Conservation (phyloP, 2,797 vertebrate genomes). For the Pampus argenteus region DNA sequence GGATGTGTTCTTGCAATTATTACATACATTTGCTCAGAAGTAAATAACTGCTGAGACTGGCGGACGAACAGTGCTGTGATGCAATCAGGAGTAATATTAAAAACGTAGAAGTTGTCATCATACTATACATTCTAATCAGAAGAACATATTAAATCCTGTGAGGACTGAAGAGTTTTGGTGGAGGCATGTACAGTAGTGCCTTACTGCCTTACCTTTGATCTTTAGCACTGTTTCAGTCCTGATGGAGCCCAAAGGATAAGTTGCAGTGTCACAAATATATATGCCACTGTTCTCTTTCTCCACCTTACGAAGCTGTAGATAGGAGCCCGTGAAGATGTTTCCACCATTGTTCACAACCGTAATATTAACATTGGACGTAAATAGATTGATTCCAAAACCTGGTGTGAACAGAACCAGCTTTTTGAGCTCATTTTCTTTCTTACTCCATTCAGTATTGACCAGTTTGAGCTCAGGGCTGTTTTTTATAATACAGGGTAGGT, state of each 20-base stretch:
- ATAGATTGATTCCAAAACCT: fast-evolving
- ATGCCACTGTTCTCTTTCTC: conserved; percentile 53
- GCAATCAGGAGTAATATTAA: conserved; percentile 55
- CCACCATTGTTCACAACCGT: neutral
- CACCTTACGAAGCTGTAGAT: conserved; percentile 56
- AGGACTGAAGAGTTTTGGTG: neutral
- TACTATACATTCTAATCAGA: conserved; percentile 1
- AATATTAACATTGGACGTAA: conserved; percentile 31
- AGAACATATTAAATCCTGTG: conserved; percentile 2
- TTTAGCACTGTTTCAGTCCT: conserved; percentile 39
- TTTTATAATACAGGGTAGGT: conserved; percentile 57
- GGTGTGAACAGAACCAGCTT: conserved; percentile 62
- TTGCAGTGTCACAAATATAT: conserved; percentile 68
- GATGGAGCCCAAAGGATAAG: conserved; percentile 60
- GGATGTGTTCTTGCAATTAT: conserved; percentile 26
- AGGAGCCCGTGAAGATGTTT: neutral
- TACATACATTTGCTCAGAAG: conserved; percentile 29
- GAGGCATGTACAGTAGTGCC: neutral
- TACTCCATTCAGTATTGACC: conserved; percentile 68
- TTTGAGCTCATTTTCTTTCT: neutral
- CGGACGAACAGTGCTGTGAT: conserved; percentile 38
- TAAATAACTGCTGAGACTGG: conserved; percentile 45
- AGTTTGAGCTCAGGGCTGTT: fast-evolving
- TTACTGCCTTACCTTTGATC: conserved; percentile 74
- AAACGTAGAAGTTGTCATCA: conserved; percentile 15